Conservation (phyloP, 2,113 vertebrate genomes). For the Oncorhynchus masou region DNA sequence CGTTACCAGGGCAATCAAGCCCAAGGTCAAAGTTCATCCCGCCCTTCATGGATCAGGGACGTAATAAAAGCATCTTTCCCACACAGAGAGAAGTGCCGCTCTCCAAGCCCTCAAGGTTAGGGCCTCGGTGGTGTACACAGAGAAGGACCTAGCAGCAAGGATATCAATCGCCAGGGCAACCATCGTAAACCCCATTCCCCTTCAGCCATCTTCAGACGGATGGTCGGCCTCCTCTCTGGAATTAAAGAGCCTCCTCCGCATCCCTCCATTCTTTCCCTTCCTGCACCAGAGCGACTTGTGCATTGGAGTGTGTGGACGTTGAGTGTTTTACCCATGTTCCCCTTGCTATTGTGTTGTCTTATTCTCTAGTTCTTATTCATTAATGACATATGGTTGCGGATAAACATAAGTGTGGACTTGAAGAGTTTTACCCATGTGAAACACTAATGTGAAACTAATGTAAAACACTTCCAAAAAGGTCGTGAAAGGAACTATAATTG, state of each 20-base stretch:
- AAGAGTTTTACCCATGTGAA: too few relatives aligned
- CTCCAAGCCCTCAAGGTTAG: conserved; percentile 32
- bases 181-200: conserved; percentile 51
- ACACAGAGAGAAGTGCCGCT: conserved; percentile 8
- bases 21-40: conserved; percentile 72
- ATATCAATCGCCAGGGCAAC: conserved; percentile 50
- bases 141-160: conserved; percentile 18
- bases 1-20: conserved; percentile 59
- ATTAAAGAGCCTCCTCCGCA: not conserved
- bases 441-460: too few relatives aligned
- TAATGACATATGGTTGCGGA: too few relatives aligned
- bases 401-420: too few relatives aligned
- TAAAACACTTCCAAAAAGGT: too few relatives aligned
- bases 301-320: not conserved
- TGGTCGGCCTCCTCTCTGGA: not conserved
- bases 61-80: conserved; percentile 62
- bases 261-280: not conserved
- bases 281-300: not conserved
- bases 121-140: conserved; percentile 31
- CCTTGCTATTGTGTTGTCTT: too few relatives aligned
- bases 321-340: too few relatives aligned
- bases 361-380: too few relatives aligned
- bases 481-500: too few relatives aligned
- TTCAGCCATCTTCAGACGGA: conserved; percentile 25
- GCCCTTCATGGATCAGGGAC: conserved; percentile 56